Percentiles rank a stretch among this genome's conserved stretches.
phyloP scores from a whole-genome alignment of 2,888 invertebrate species.

The Saturnia pavonia region DNA sequence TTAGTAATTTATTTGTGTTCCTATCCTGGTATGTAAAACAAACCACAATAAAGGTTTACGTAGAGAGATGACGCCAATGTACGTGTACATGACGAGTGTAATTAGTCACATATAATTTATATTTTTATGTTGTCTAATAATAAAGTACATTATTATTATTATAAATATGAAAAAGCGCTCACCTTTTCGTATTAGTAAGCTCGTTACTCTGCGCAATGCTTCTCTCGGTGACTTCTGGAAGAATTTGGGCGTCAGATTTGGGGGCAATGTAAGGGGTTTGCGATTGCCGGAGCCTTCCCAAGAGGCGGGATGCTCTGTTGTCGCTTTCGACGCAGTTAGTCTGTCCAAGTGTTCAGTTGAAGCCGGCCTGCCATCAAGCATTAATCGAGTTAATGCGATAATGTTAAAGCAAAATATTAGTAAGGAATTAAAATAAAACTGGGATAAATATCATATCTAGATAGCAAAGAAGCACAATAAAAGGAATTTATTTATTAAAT shows the following conservation, averaged over 20 bases:
- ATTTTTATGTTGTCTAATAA: not conserved
- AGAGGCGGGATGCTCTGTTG: slow-evolving; percentile 77
- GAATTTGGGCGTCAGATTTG: slow-evolving; percentile 94
- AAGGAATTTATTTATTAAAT: not conserved
- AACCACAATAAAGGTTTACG: too few species aligned
- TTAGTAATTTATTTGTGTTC: too few species aligned
- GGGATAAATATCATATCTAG: not conserved
- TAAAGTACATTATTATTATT: not conserved
- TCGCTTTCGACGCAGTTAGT: slow-evolving; percentile 79
- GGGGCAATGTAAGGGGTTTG: slow-evolving; percentile 93
- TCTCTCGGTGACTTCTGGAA: slow-evolving; percentile 94
- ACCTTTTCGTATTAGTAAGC: slow-evolving; percentile 93
- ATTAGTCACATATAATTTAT: not conserved
- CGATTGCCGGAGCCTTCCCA: slow-evolving; percentile 81
- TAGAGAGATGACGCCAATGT: not conserved
- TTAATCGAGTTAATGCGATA: not conserved
- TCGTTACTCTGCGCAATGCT: slow-evolving; percentile 92
- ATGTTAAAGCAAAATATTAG: not conserved
- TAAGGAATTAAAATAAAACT: not conserved
- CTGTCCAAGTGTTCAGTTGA: slow-evolving; percentile 93
- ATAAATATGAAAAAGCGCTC: slow-evolving; percentile 47
- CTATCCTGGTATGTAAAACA: too few species aligned
- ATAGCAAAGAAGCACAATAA: not conserved
- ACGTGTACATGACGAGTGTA: not conserved
- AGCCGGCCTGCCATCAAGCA: slow-evolving; percentile 83